Conservation (phyloP, 1,140 invertebrate genomes). For the Drosophila tani region DNA sequence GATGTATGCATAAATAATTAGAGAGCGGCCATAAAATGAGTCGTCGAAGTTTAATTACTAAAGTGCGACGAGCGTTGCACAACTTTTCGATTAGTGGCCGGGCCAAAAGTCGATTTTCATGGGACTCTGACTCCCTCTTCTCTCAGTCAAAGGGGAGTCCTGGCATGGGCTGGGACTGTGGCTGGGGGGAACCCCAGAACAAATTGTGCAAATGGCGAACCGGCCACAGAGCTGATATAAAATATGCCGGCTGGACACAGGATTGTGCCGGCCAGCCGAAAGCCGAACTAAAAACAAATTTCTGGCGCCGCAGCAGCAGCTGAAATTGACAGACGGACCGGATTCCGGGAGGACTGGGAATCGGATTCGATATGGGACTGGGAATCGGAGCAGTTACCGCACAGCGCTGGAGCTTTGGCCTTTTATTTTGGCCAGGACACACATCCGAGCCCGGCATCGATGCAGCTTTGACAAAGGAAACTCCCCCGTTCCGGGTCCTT, state of each 20-base stretch:
- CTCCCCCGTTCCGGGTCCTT: conserved; percentile 21
- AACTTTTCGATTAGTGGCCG: conserved; percentile 66
- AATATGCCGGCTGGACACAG: conserved; percentile 68
- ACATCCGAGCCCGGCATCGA: conserved; percentile 2
- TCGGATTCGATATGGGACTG: conserved; percentile 3
- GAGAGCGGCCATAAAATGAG: conserved; percentile 66
- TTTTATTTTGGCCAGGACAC: conserved; percentile 21
- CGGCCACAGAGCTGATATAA: conserved; percentile 60
- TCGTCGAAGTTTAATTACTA: conserved; percentile 75
- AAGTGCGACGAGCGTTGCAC: conserved; percentile 55
- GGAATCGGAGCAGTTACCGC: conserved; percentile 25
- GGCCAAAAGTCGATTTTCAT: conserved; percentile 49
- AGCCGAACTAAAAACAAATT: conserved; percentile 74
- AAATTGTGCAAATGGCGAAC: conserved; percentile 72
- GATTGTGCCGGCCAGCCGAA: conserved; percentile 43
- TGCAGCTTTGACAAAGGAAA: conserved; percentile 40
- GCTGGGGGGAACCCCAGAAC: conserved; percentile 35
- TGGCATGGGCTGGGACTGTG: background rate
- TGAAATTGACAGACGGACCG: conserved; percentile 69
- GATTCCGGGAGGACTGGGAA: background rate
- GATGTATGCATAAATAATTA: conserved; percentile 75
- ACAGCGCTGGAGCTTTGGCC: conserved; percentile 21
- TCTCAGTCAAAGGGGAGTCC: conserved; percentile 27
- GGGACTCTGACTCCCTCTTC: background rate
- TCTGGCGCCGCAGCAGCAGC: conserved; percentile 54